These are phyloP conservation scores for Trichopoda pennipes DNA, from an alignment of 2,888 invertebrate species.

Conservation along the genomic window DNA sequence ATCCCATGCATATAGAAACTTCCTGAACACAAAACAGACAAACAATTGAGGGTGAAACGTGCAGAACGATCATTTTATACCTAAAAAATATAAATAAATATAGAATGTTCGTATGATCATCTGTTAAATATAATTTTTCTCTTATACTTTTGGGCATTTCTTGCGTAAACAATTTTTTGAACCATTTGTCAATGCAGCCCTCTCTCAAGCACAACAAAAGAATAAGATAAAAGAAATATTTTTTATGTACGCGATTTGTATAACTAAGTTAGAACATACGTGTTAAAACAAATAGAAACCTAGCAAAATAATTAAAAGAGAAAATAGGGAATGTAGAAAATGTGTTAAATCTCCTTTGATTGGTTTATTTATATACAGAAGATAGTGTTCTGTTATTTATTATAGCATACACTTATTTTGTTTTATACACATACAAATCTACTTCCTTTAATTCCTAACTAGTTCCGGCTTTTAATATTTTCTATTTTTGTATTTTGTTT, in stretches of 20 bases:
- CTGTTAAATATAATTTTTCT: conserved; percentile 22
- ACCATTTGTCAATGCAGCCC: conserved; percentile 12
- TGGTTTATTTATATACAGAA: conserved; percentile 23
- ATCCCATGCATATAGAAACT: not conserved
- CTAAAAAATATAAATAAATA: not conserved
- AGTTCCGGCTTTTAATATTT: conserved; percentile 61
- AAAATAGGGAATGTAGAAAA: conserved; percentile 9
- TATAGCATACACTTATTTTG: conserved; percentile 3
- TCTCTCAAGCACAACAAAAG: conserved; percentile 12
- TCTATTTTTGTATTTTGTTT: conserved; percentile 20
- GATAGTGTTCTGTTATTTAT: not conserved
- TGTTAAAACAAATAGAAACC: conserved; percentile 45
- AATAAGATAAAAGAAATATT: not conserved
- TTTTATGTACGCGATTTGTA: conserved; percentile 7
- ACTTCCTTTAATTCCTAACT: conserved; percentile 59
- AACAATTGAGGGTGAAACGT: not conserved
- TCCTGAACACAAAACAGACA: conserved; percentile 6
- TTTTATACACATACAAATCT: conserved; percentile 40
- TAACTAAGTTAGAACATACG: conserved; percentile 39
- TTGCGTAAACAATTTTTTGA: conserved; percentile 2
- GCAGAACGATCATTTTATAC: conserved; percentile 52
- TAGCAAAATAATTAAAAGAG: not conserved
- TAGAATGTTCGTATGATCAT: conserved; percentile 39
- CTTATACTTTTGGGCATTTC: conserved; percentile 7
- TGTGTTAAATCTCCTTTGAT: conserved; percentile 26